Percentiles rank a stretch among this genome's conserved stretches.
phyloP scores from a whole-genome alignment of 2,113 vertebrate genomes.

The Heptranchias perlo region DNA sequence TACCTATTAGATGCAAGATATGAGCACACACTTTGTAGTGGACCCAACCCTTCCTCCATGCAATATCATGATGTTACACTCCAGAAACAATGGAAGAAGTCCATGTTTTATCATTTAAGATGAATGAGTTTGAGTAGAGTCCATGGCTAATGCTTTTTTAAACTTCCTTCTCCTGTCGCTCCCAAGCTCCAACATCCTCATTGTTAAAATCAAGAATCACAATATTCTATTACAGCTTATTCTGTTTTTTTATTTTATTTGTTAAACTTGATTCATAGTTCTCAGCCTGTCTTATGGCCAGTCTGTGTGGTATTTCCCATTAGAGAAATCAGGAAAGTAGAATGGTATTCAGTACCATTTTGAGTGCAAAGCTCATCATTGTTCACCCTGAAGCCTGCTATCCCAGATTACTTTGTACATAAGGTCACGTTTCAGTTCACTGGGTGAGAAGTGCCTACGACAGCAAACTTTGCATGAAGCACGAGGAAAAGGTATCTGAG shows the following conservation, averaged over 20 bases:
- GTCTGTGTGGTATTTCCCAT: neutral
- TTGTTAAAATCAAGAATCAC: neutral
- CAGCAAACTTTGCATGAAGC: neutral
- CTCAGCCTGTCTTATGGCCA: neutral
- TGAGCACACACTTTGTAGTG: neutral
- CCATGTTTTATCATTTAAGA: neutral
- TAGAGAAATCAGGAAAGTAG: neutral
- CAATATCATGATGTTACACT: too few relatives aligned
- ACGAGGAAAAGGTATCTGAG: neutral
- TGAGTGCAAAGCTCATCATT: neutral
- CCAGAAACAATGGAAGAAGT: neutral
- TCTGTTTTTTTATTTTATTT: neutral
- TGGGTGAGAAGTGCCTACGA: neutral
- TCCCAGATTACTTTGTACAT: neutral
- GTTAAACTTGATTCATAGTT: neutral
- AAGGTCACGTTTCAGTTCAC: neutral
- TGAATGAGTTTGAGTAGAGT: neutral
- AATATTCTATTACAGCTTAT: neutral
- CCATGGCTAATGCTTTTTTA: neutral
- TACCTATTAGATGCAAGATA: neutral
- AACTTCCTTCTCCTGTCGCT: neutral
- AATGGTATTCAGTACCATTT: neutral
- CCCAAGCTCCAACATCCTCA: neutral
- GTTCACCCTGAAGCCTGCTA: neutral
- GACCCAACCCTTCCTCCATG: too few relatives aligned